phyloP scores from a whole-genome alignment of 2,113 vertebrate species.

The Misgurnus mizolepis region DNA sequence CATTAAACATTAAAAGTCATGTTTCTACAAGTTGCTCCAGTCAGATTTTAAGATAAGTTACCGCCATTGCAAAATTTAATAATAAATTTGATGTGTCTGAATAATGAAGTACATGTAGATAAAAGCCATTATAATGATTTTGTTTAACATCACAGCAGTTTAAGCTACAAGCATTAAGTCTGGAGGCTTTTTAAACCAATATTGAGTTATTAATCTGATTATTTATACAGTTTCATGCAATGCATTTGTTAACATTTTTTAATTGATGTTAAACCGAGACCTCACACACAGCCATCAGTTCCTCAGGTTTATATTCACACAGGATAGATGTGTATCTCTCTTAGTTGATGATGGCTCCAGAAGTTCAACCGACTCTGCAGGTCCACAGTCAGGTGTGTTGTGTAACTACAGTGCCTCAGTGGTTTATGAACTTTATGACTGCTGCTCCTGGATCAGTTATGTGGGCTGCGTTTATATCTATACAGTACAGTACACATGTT shows the following conservation, averaged over 20 bases:
- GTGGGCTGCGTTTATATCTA: not conserved
- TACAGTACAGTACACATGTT: not conserved
- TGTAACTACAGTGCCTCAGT: not conserved
- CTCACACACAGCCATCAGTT: constrained; percentile 32
- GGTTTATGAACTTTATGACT: not conserved
- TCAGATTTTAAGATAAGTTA: not conserved
- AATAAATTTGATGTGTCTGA: too few relatives aligned
- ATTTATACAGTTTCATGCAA: too few relatives aligned
- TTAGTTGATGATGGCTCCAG: not conserved
- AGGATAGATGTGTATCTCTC: not conserved
- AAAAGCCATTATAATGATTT: too few relatives aligned
- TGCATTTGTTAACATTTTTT: too few relatives aligned
- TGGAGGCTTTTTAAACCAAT: too few relatives aligned
- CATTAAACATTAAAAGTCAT: constrained; percentile 8
- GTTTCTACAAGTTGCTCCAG: not conserved
- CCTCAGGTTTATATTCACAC: constrained; percentile 46
- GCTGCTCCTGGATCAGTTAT: not conserved
- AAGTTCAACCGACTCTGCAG: not conserved
- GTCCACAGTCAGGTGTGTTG: not conserved
- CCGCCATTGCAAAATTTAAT: not conserved
- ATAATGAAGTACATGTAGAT: too few relatives aligned
- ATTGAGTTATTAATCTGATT: too few relatives aligned
- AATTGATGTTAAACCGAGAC: too few relatives aligned
- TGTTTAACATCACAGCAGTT: too few relatives aligned
- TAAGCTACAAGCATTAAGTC: too few relatives aligned